Percentiles rank a stretch among this genome's conserved stretches.
phyloP scores from a whole-genome alignment of 2,113 vertebrate genomes.

The Xiphophorus couchianus region DNA sequence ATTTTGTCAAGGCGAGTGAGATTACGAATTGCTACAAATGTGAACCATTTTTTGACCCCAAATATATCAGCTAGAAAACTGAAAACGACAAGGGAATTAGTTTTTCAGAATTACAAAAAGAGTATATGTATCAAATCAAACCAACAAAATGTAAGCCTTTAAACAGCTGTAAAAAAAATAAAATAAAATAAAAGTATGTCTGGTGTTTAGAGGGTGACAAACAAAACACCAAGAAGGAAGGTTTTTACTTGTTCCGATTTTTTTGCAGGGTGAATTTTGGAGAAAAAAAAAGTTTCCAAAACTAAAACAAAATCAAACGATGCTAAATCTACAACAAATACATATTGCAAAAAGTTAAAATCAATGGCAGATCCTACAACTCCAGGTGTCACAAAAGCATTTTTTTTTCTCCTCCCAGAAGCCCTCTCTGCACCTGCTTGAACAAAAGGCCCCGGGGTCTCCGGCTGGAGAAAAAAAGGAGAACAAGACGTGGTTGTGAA shows the following conservation, averaged over 20 bases:
- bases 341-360: constrained; percentile 46
- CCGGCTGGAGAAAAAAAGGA: constrained; percentile 42
- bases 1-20: neutral
- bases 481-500: constrained; percentile 57
- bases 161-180: neutral
- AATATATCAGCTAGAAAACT: too few relatives aligned
- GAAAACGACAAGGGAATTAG: too few relatives aligned
- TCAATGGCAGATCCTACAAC: constrained; percentile 19
- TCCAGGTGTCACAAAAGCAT: constrained; percentile 46
- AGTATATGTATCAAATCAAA: neutral
- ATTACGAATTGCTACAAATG: too few relatives aligned
- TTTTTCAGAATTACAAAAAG: neutral
- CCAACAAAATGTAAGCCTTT: neutral
- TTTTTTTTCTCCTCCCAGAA: constrained; percentile 32
- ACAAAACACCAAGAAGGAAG: constrained; percentile 11
- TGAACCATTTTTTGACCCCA: too few relatives aligned
- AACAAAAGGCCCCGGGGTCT: constrained; percentile 62
- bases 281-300: constrained; percentile 12
- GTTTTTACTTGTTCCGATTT: neutral
- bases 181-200: too few relatives aligned
- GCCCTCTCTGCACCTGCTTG: constrained; percentile 56
- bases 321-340: constrained; percentile 7
- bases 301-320: constrained; percentile 17
- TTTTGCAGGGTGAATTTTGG: neutral
- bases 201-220: neutral